Conservation (phyloP, 2,113 vertebrate genomes). For the Gopherus flavomarginatus region DNA sequence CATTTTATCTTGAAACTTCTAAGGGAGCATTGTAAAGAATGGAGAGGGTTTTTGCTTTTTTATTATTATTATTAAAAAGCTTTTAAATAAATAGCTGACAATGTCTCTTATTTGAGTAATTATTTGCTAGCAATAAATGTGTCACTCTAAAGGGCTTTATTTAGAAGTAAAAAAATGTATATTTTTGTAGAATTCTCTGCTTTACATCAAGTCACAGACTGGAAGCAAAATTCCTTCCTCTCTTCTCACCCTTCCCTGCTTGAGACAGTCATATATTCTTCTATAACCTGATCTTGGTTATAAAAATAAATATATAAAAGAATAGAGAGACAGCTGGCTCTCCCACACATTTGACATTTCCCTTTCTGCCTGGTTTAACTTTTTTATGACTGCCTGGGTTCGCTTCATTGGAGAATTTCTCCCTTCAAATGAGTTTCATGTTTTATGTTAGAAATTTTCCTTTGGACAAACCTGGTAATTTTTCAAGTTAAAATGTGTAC, state of each 20-base stretch:
- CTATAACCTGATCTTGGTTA: conserved; percentile 72
- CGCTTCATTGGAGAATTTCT: conserved; percentile 73
- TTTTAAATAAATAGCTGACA: conserved; percentile 82
- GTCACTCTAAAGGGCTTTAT: conserved; percentile 77
- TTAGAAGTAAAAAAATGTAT: conserved; percentile 72
- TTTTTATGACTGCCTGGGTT: conserved; percentile 76
- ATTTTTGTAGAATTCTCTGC: conserved; percentile 18
- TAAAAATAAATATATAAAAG: conserved; percentile 45
- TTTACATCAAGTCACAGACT: conserved; percentile 50
- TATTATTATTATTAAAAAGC: neutral
- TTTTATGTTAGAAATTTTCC: conserved; percentile 73
- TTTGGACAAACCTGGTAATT: conserved; percentile 77
- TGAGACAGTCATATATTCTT: conserved; percentile 56
- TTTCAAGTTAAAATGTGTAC: conserved; percentile 71
- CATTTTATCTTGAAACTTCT: conserved; percentile 27
- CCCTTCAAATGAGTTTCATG: conserved; percentile 69
- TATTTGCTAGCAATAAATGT: conserved; percentile 77
- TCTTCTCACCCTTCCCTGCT: neutral
- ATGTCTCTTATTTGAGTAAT: conserved; percentile 80
- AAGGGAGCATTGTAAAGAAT: conserved; percentile 37
- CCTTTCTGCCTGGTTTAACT: conserved; percentile 80
- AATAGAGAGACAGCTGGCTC: conserved; percentile 73
- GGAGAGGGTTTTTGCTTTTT: conserved; percentile 20
- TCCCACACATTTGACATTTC: conserved; percentile 78
- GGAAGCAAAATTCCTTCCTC: conserved; percentile 14